A percentile compares a stretch with the other conserved stretches of the same genome.
Evolutionary conservation across 2,888 invertebrate species (phyloP).

Genomic region (Lasioglossum leucozonium): DNA sequence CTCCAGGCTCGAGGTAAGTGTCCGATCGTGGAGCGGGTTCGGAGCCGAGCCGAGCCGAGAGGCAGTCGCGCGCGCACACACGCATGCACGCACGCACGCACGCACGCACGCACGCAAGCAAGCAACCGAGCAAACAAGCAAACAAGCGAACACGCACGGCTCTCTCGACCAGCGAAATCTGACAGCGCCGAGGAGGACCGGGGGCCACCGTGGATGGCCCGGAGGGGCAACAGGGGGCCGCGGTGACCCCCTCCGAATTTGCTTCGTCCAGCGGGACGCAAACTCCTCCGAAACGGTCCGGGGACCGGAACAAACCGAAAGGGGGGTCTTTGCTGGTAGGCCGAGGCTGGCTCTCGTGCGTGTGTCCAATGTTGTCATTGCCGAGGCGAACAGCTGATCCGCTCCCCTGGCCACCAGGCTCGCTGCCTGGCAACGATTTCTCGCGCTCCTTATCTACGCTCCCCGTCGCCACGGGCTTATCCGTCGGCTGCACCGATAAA

Average conservation of each 20-base stretch:
- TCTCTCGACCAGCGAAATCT: background rate
- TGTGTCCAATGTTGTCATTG: conserved; percentile 83
- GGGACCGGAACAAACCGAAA: background rate
- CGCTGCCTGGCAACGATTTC: conserved; percentile 61
- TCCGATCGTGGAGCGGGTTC: background rate
- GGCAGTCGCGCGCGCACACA: background rate
- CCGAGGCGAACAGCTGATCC: conserved; percentile 82
- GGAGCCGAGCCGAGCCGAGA: background rate
- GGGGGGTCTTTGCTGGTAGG: background rate
- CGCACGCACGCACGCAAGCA: background rate
- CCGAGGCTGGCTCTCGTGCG: conserved; percentile 67
- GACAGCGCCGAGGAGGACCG: background rate
- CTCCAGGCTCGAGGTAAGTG: conserved; percentile 84
- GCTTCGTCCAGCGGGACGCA: too few species aligned
- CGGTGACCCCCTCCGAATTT: background rate
- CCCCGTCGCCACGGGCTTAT: background rate
- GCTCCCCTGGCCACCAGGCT: conserved; percentile 71
- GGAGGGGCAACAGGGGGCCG: background rate
- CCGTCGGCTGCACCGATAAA: background rate
- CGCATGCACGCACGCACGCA: background rate
- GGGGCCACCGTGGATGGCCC: background rate
- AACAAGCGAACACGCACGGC: too few species aligned
- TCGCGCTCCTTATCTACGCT: conserved; percentile 10
- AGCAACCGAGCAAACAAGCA: too few species aligned
- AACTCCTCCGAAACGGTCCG: background rate